phyloP scores from a whole-genome alignment of 1,140 invertebrate species.

The Drosophila mayri region DNA sequence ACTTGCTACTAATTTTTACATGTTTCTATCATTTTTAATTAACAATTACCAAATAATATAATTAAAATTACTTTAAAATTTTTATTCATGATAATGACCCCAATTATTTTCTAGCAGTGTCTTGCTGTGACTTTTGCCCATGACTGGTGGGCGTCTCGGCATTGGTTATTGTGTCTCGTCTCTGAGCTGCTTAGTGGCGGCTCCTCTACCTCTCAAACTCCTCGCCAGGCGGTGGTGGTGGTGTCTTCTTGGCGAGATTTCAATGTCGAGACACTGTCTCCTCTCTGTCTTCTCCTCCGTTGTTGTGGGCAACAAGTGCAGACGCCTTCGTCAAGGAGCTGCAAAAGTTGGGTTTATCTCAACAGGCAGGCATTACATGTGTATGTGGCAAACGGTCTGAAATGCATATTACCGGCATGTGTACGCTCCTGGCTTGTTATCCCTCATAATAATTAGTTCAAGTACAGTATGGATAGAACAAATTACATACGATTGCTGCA shows the following conservation, averaged over 20 bases:
- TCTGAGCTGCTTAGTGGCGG: constrained; percentile 61
- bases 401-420: constrained; percentile 35
- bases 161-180: constrained; percentile 52
- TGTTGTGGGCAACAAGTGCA: constrained; percentile 56
- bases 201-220: constrained; percentile 3
- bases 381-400: constrained; percentile 42
- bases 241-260: constrained; percentile 51
- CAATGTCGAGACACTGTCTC: constrained; percentile 42
- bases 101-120: constrained; percentile 1
- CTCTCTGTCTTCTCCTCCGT: constrained; percentile 8
- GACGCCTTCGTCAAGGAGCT: constrained; percentile 13
- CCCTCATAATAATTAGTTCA: constrained; percentile 52
- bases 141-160: constrained; percentile 70
- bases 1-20: neutral
- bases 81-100: neutral
- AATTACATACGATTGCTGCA: constrained; percentile 34
- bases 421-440: constrained; percentile 22
- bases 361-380: constrained; percentile 54
- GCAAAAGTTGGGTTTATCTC: constrained; percentile 33
- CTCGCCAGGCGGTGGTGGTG: neutral
- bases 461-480: constrained; percentile 30
- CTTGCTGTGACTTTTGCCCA: constrained; percentile 63
- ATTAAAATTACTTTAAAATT: neutral
- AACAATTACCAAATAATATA: neutral
- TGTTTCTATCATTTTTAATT: neutral